Percentiles rank a stretch among this genome's conserved stretches.
Conservation (phyloP, 2,113 vertebrate genomes). For the Galemys pyrenaicus region DNA sequence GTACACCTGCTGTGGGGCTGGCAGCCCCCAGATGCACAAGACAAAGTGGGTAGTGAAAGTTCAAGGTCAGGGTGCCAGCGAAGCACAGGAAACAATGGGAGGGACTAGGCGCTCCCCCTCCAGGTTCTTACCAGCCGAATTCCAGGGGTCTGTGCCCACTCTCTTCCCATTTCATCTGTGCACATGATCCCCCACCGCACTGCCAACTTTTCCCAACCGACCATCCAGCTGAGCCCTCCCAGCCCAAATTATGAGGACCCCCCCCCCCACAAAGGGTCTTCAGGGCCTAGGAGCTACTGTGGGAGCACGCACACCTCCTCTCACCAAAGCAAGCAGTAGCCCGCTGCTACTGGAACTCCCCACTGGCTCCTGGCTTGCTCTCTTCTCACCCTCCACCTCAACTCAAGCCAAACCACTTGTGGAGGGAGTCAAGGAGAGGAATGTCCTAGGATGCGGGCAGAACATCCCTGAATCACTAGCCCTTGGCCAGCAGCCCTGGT, state of each 20-base stretch:
- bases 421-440: not conserved
- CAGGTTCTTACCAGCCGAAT: not conserved
- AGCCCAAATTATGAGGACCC: not conserved
- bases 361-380: not conserved
- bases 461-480: not conserved
- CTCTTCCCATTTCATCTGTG: not conserved
- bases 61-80: not conserved
- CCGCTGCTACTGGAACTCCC: not conserved
- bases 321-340: not conserved
- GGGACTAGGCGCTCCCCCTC: not conserved
- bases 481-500: not conserved
- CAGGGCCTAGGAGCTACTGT: not conserved
- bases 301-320: not conserved
- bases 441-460: not conserved
- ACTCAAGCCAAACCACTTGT: not conserved
- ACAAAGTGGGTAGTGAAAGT: not conserved
- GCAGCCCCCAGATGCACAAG: not conserved
- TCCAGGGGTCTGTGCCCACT: not conserved
- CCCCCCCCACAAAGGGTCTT: not conserved
- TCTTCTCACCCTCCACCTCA: not conserved
- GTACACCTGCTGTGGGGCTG: not conserved
- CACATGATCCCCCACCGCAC: not conserved
- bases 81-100: not conserved
- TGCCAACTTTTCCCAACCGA: not conserved
- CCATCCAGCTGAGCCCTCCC: not conserved